These are phyloP conservation scores for Gandaritis pyraliata DNA, from an alignment of 2,888 invertebrate genomes.

Conservation along the genomic window DNA sequence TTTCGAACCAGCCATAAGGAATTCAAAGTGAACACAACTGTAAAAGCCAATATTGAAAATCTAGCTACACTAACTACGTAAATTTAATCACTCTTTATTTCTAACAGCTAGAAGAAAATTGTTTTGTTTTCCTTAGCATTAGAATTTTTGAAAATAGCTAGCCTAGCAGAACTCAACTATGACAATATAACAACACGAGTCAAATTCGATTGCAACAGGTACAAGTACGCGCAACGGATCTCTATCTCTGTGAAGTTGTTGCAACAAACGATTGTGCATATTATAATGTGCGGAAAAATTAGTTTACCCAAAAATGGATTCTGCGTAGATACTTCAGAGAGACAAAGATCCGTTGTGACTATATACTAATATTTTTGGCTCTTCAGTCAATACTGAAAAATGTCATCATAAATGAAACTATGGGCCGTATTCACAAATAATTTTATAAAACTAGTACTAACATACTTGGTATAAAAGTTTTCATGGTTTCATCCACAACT, in stretches of 20 bases:
- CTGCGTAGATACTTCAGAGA: too few relatives aligned
- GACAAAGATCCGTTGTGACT: too few relatives aligned
- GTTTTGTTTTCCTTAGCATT: conserved; percentile 21
- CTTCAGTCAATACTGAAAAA: conserved; percentile 22
- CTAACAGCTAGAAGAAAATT: conserved; percentile 19
- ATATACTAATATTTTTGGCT: conserved; percentile 25
- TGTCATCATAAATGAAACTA: conserved; percentile 13
- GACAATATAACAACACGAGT: conserved; percentile 22
- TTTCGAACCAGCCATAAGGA: background rate
- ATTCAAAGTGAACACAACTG: conserved; percentile 1
- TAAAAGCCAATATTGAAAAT: background rate
- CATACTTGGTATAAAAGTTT: too few relatives aligned
- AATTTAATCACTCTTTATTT: conserved; percentile 2
- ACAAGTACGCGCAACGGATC: too few relatives aligned
- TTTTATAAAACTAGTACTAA: background rate
- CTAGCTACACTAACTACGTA: conserved; percentile 5
- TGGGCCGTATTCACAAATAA: conserved; percentile 19
- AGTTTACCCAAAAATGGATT: too few relatives aligned
- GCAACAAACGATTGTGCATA: too few relatives aligned
- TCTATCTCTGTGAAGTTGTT: too few relatives aligned
- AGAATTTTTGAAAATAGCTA: conserved; percentile 5
- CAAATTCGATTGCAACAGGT: conserved; percentile 22
- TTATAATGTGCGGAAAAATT: too few relatives aligned
- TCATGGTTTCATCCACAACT: too few relatives aligned
- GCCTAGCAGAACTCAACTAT: conserved; percentile 3